These are phyloP conservation scores for Entomobrya multifasciata DNA, from an alignment of 2,888 invertebrate species.

Conservation along the genomic window DNA sequence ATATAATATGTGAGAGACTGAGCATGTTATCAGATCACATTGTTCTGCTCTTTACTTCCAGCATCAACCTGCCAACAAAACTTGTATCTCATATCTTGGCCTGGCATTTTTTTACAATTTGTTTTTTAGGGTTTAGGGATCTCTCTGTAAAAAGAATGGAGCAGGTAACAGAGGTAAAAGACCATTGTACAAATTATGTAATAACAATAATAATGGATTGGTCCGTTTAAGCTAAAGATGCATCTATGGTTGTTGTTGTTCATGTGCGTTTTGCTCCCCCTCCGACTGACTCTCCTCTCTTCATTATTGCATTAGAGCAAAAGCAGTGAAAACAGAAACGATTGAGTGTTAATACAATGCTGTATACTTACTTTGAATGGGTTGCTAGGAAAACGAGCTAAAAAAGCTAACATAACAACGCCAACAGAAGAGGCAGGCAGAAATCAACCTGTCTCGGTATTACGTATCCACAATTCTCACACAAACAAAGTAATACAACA, in stretches of 20 bases:
- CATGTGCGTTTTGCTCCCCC: constrained; percentile 9
- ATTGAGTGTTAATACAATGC: neutral
- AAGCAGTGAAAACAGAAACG: neutral
- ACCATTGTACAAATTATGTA: neutral
- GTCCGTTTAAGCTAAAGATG: neutral
- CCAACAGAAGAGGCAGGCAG: no score
- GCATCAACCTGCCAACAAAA: no score
- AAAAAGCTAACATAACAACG: constrained; percentile 12
- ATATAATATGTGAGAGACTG: no score
- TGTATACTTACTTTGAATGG: neutral
- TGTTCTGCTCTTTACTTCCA: no score
- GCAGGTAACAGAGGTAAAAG: constrained; percentile 21
- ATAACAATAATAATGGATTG: constrained; percentile 6
- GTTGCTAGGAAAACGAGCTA: constrained; percentile 38
- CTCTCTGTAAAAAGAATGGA: neutral
- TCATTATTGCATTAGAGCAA: neutral
- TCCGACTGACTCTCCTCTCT: neutral
- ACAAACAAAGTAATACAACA: constrained; percentile 8
- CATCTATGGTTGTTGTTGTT: neutral
- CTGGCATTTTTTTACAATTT: neutral
- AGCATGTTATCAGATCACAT: no score
- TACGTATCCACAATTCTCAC: neutral
- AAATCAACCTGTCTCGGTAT: constrained; percentile 28
- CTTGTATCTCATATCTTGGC: neutral
- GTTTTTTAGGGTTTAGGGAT: neutral